These are phyloP conservation scores for Spisula subtruncata DNA, from an alignment of 2,888 invertebrate genomes.

Conservation along the genomic window DNA sequence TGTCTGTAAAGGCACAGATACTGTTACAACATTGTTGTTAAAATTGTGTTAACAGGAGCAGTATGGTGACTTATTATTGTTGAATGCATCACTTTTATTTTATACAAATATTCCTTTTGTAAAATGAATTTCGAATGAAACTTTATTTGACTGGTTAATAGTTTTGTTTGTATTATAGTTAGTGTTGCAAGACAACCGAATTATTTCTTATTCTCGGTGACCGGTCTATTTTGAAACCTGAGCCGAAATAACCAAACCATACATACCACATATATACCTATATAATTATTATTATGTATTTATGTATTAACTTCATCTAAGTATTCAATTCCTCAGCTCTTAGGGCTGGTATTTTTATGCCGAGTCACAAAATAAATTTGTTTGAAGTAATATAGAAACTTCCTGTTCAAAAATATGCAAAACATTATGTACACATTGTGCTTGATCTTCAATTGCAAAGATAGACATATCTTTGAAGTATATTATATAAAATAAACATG, in stretches of 20 bases:
- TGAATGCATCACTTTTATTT: background rate
- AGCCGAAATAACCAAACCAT: background rate
- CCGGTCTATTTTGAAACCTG: constrained; percentile 4
- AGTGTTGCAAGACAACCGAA: background rate
- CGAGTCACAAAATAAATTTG: background rate
- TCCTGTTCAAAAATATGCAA: background rate
- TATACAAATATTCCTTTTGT: background rate
- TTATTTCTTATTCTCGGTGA: background rate
- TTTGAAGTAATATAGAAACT: constrained; percentile 4
- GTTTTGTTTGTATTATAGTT: background rate
- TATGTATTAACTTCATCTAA: background rate
- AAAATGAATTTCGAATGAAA: background rate
- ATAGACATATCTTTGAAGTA: constrained; percentile 17
- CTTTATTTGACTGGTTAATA: background rate
- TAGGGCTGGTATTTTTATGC: background rate
- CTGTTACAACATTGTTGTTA: background rate
- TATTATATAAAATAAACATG: background rate
- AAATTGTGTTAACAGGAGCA: background rate
- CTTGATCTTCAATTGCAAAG: background rate
- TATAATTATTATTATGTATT: background rate
- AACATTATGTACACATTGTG: background rate
- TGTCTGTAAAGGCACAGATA: background rate
- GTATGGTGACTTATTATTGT: background rate
- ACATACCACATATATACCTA: background rate
- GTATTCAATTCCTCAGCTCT: background rate